phyloP scores from a whole-genome alignment of 2,113 vertebrate genomes.

The Pungitius pungitius region DNA sequence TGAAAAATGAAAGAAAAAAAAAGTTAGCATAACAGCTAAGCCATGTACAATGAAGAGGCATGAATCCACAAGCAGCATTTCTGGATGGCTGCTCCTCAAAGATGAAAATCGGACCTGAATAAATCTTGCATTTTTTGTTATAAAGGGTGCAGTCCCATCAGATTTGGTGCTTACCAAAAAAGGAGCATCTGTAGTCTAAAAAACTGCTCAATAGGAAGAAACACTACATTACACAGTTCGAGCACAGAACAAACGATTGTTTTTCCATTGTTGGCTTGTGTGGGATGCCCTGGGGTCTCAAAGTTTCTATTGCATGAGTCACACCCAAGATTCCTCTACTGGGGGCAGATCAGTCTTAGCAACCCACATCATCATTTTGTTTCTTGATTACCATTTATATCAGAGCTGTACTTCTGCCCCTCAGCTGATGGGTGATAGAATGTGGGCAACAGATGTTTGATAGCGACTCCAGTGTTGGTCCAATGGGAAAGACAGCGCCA shows the following conservation, averaged over 20 bases:
- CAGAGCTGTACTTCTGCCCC: conserved; percentile 20
- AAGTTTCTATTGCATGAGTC: conserved; percentile 38
- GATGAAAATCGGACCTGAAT: background rate
- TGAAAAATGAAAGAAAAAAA: conserved; percentile 24
- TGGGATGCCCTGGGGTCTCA: background rate
- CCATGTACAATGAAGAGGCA: conserved; percentile 10
- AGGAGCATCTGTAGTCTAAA: conserved; percentile 1
- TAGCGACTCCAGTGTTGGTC: conserved; percentile 2
- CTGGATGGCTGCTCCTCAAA: conserved; percentile 7
- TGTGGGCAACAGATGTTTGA: conserved; percentile 55
- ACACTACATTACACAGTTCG: background rate
- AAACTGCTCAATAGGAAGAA: conserved; percentile 4
- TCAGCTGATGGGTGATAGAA: conserved; percentile 47
- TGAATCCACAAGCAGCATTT: conserved; percentile 13
- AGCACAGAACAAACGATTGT: background rate
- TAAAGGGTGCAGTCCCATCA: too few species aligned
- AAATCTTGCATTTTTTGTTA: too few species aligned
- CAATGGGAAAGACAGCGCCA: conserved; percentile 21
- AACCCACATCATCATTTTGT: conserved; percentile 11
- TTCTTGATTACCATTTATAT: conserved; percentile 51
- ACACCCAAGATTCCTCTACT: conserved; percentile 41
- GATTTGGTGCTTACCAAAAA: too few species aligned
- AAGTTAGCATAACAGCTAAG: background rate
- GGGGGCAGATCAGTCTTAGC: conserved; percentile 24
- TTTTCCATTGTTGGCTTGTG: background rate